Evolutionary conservation across 2,113 vertebrate species (phyloP), one percentile per base, ranked within the genome.

Genomic region (Gnathonemus longibarbis): DNA sequence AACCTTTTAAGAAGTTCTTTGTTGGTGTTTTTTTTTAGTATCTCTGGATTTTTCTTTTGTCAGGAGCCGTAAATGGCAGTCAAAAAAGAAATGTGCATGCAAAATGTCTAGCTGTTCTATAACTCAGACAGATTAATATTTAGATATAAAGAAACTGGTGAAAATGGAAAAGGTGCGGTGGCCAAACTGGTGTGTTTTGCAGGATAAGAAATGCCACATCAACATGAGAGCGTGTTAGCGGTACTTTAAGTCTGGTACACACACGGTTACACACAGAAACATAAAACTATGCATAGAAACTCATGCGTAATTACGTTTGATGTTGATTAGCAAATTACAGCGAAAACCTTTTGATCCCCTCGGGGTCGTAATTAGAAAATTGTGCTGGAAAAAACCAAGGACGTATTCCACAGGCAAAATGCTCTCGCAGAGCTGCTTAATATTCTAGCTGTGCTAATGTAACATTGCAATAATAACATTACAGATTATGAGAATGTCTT

Each of bases 181-280:
- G 89, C 10, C 84, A 87, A 50, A 90, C 88, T 89, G 89, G 70
- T 91, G 77, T 91, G 77, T 88, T 91, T 88, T 89, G 88, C 35
- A 74, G 48, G 77, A 87, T 50, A 84, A 48, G 24, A 66, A 84
- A 84, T 11, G 89, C 77, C 89, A 89, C 89, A 89, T 80, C 89
- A 89, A 85, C 52, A 80, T 89, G 89, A 89, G 88, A 89, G 77
- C 50, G 49, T 89, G 88, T 88, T 80, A 83, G 45, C 19, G 52
- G n/a, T 89, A n/a, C 84, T 87, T 86, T 66, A 66, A 21, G 21
- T 85, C 15, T n/a, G 15, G 48, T 10, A 48, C 21, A 39, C 31
- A 39, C 31, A 5, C 83, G 35, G 24, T 5, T 7, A 9, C 35
- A 11, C 31, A 6, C 31, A 70, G n/a, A 77, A n/a, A 17, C 45